phyloP scores from a whole-genome alignment of 2,888 invertebrate genomes.

The Nesidiocoris tenuis region DNA sequence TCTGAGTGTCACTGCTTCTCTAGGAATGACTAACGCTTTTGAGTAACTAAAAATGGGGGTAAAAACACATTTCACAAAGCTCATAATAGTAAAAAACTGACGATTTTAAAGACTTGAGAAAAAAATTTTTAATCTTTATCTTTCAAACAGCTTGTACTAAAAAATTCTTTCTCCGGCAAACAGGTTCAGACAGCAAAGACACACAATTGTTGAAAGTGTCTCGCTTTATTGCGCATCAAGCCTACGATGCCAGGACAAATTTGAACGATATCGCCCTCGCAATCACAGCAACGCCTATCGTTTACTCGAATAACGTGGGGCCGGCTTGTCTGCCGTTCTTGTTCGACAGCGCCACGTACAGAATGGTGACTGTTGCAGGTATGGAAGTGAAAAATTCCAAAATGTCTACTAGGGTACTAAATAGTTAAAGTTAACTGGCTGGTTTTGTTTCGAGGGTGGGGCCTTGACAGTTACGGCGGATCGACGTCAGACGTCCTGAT shows the following conservation, averaged over 20 bases:
- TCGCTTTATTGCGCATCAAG: slow-evolving; percentile 57
- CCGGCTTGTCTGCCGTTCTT: slow-evolving; percentile 68
- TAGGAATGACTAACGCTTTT: no score
- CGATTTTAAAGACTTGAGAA: no score
- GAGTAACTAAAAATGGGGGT: no score
- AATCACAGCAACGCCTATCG: slow-evolving; percentile 54
- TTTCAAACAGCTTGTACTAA: no score
- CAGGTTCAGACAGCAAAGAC: slow-evolving; percentile 11
- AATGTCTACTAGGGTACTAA: neutral
- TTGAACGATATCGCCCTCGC: slow-evolving; percentile 62
- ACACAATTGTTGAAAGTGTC: slow-evolving; percentile 53
- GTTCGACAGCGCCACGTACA: slow-evolving; percentile 53
- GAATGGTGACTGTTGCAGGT: slow-evolving; percentile 53
- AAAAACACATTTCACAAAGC: no score
- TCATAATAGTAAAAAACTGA: no score
- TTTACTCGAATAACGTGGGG: slow-evolving; percentile 59
- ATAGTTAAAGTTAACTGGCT: neutral
- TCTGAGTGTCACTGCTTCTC: no score
- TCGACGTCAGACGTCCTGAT: slow-evolving; percentile 57
- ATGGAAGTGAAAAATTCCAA: slow-evolving; percentile 7
- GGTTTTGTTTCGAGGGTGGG: slow-evolving; percentile 70
- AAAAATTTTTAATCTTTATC: no score
- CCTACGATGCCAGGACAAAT: slow-evolving; percentile 52
- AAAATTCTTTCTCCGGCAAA: no score
- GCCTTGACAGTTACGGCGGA: slow-evolving; percentile 59